Evolutionary conservation across 2,797 vertebrate genomes (phyloP).

Genomic region (Darevskia nairensis): DNA sequence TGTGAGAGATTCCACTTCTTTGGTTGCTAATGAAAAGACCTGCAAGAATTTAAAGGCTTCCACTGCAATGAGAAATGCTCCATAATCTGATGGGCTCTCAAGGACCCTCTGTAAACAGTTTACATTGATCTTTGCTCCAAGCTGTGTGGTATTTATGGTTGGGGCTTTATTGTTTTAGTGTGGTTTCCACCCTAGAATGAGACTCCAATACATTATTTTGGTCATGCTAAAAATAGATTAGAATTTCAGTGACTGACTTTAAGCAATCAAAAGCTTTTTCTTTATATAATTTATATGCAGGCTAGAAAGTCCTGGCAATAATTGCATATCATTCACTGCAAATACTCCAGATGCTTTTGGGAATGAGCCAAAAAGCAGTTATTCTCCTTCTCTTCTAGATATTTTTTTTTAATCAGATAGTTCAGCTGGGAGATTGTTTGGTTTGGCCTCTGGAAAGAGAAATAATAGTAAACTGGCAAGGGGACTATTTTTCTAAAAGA

Average conservation of each 20-base stretch:
- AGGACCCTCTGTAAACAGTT: constrained; percentile 60
- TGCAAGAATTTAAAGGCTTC: constrained; percentile 43
- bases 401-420: constrained; percentile 58
- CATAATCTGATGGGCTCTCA: constrained; percentile 50
- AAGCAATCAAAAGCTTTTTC: constrained; percentile 27
- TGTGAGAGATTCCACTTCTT: constrained; percentile 37
- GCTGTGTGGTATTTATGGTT: constrained; percentile 52
- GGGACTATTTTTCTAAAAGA: constrained; percentile 51
- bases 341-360: constrained; percentile 49
- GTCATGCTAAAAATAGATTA: constrained; percentile 62
- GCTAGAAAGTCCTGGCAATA: constrained; percentile 45
- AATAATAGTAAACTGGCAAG: constrained; percentile 59
- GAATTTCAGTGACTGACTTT: constrained; percentile 63
- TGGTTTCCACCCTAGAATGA: constrained; percentile 41
- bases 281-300: constrained; percentile 61
- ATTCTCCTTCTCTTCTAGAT: constrained; percentile 60
- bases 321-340: constrained; percentile 35
- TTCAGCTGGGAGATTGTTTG: constrained; percentile 49
- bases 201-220: constrained; percentile 58
- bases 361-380: constrained; percentile 52
- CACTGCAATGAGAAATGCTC: constrained; percentile 46
- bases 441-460: constrained; percentile 57
- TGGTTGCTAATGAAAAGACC: constrained; percentile 36
- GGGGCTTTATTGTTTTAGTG: constrained; percentile 37
- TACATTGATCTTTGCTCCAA: constrained; percentile 63